phyloP scores from a whole-genome alignment of 2,113 vertebrate genomes.

The Antechinus stuartii region DNA sequence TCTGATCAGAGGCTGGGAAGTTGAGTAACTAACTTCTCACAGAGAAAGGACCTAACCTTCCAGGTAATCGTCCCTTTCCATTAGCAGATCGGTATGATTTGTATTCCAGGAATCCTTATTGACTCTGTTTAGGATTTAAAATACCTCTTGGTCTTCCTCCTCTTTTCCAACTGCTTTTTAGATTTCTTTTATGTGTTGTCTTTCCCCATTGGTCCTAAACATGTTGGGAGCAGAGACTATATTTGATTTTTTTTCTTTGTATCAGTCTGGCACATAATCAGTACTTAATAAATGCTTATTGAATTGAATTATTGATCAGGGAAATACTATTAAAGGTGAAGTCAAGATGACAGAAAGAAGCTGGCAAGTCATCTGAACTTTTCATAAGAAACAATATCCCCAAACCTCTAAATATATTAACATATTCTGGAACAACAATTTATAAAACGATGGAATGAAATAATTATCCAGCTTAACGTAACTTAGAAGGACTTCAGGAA shows the following conservation, averaged over 20 bases:
- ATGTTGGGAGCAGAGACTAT: neutral
- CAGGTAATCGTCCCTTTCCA: neutral
- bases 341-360: too few species aligned
- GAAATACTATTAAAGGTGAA: neutral
- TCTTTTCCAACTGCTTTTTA: neutral
- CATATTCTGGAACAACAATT: too few species aligned
- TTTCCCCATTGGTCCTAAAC: neutral
- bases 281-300: neutral
- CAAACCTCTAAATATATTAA: too few species aligned
- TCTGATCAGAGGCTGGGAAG: neutral
- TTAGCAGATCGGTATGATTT: neutral
- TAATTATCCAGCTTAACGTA: too few species aligned
- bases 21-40: neutral
- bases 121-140: neutral
- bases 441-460: too few species aligned
- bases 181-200: neutral
- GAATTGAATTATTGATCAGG: neutral
- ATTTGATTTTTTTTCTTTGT: neutral
- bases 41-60: neutral
- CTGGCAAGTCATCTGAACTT: too few species aligned
- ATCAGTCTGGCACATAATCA: neutral
- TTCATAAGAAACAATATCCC: too few species aligned
- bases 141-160: neutral
- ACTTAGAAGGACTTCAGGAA: too few species aligned
- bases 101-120: neutral